Base-by-base conservation (phyloP, 2,888 invertebrate genomes). In the Galerucella calmariensis region DNA sequence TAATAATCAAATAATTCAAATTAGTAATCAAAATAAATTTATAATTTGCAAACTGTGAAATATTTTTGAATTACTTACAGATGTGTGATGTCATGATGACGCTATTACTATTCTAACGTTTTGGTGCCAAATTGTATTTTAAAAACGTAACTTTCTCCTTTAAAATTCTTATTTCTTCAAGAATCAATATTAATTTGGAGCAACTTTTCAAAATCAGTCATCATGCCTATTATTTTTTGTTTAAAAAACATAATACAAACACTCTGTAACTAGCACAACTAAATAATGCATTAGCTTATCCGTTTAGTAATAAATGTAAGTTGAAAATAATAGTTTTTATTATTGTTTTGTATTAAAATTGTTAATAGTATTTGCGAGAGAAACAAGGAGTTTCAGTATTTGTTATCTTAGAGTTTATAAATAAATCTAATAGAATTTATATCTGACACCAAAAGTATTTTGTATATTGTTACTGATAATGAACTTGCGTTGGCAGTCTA, bases 361-460 rank as follows among this genome's bases (percentile, higher is more conserved):
- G 35, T 41, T 41, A 9, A 41, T 41, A 41, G 35, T 41, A 41
- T 41, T 41, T 41, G 35, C 35, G 35, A 41, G 35, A 8, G 9
- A 41, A 41, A 41, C 9, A 41, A 41, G 35, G 35, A 58, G 20
- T 56, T 65, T 63, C 5, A 46, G 51, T 70, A 27, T 41, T 12
- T 48, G 48, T 71, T 71, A 71, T 71, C 71, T 71, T 41, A n/a
- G 14, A 44, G 27, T 65, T 24, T 71, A 71, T 58, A 58, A 65
- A 71, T 71, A 71, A 65, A 61, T 35, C 44, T 53, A 10, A 5
- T 58, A 16, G 20, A 62, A 41, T 71, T 71, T 65, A 66, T 27
- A 53, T 16, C 46, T 58, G 48, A 53, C 48, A 56, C 41, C 41
- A 63, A 63, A 66, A 53, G n/a, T 53, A 65, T 58, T 58, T 20